A percentile compares a stretch with the other conserved stretches of the same genome.
These are phyloP conservation scores for Zenarchopterus dispar DNA, from an alignment of 2,797 vertebrate species.

Conservation along the genomic window DNA sequence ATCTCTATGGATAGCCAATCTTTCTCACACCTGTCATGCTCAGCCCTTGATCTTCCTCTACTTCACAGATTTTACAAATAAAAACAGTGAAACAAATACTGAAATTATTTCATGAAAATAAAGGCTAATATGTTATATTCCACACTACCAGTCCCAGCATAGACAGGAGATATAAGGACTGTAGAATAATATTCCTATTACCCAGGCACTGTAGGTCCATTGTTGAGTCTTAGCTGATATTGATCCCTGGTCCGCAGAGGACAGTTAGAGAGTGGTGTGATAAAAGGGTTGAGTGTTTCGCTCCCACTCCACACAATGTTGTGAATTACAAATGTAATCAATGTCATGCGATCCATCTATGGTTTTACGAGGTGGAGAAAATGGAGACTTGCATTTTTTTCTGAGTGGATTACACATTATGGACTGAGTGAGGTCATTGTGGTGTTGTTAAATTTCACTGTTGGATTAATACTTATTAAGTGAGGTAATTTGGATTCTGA, in stretches of 20 bases:
- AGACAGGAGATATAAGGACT: background rate
- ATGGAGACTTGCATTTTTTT: constrained; percentile 62
- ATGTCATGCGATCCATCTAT: constrained; percentile 45
- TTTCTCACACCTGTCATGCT: too few relatives aligned
- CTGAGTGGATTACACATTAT: constrained; percentile 56
- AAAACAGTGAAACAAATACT: background rate
- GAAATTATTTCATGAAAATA: background rate
- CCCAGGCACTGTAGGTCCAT: constrained; percentile 23
- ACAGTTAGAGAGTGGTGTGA: constrained; percentile 57
- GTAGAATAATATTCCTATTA: constrained; percentile 26
- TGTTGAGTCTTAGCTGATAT: constrained; percentile 60
- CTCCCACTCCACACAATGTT: constrained; percentile 21
- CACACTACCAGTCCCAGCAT: background rate
- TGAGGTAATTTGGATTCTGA: constrained; percentile 48
- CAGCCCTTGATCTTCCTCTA: background rate
- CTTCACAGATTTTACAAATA: background rate
- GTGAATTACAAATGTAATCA: constrained; percentile 74
- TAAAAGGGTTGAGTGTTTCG: constrained; percentile 62
- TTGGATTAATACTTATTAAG: constrained; percentile 60
- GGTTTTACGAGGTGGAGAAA: constrained; percentile 59
- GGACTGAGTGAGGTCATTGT: constrained; percentile 52
- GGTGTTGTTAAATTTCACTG: constrained; percentile 38
- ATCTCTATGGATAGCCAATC: too few relatives aligned
- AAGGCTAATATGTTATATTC: background rate
- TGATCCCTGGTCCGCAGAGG: constrained; percentile 57